A percentile compares a stretch with the other conserved stretches of the same genome.
Conservation (phyloP, 2,888 invertebrate species). For the Pandemis cinnamomeana region DNA sequence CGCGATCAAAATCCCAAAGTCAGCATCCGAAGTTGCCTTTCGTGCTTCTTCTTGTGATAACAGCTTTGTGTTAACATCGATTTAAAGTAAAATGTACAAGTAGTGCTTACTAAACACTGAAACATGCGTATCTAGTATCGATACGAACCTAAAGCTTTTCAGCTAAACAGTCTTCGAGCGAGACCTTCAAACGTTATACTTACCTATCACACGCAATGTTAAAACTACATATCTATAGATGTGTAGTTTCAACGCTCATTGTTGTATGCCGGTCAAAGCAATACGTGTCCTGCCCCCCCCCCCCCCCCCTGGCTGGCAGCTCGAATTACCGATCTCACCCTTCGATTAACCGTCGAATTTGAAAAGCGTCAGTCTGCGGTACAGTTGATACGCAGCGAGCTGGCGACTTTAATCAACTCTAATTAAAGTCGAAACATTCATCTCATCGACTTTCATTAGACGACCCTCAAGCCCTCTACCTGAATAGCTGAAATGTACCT, state of each 20-base stretch:
- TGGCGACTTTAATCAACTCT: slow-evolving; percentile 67
- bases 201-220: background rate
- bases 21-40: background rate
- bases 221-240: slow-evolving; percentile 18
- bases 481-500: slow-evolving; percentile 58
- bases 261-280: slow-evolving; percentile 38
- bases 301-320: slow-evolving; percentile 8
- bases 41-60: background rate
- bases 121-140: background rate
- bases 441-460: slow-evolving; percentile 71
- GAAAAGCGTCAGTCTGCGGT: slow-evolving; percentile 43
- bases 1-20: background rate
- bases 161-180: background rate
- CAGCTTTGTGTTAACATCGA: background rate
- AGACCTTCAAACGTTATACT: background rate
- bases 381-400: slow-evolving; percentile 49
- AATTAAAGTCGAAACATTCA: slow-evolving; percentile 71
- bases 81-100: background rate
- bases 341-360: slow-evolving; percentile 46
- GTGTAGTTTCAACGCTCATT: slow-evolving; percentile 4
- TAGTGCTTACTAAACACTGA: background rate
- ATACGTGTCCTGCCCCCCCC: slow-evolving; percentile 17
- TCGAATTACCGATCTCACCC: slow-evolving; percentile 43
- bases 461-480: slow-evolving; percentile 67
- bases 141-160: slow-evolving; percentile 15